These are phyloP conservation scores for Poicephalus meyeri DNA, from an alignment of 2,113 vertebrate genomes.

Conservation along the genomic window DNA sequence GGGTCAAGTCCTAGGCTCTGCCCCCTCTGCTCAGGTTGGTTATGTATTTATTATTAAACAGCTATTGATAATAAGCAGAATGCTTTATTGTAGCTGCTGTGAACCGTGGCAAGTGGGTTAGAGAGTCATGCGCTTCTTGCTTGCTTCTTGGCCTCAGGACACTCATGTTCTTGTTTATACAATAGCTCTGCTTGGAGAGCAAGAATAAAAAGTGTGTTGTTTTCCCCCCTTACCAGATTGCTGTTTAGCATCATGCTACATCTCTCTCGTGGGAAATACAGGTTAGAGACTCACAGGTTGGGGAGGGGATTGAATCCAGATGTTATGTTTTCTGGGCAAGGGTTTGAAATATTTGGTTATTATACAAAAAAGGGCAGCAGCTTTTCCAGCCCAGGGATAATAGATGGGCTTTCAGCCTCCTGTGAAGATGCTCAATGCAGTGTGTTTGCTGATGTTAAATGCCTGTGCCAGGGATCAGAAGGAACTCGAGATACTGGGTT, in stretches of 20 bases:
- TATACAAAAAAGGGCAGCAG: background rate
- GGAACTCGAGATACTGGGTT: fast-evolving
- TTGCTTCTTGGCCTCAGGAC: slow-evolving; percentile 57
- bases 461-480: background rate
- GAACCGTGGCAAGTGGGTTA: background rate
- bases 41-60: background rate
- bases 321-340: background rate
- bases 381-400: background rate
- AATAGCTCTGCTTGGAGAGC: slow-evolving; percentile 54
- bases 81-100: slow-evolving; percentile 6
- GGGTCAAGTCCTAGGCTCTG: background rate
- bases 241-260: slow-evolving; percentile 50
- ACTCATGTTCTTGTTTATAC: slow-evolving; percentile 65
- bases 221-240: slow-evolving; percentile 7
- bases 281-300: slow-evolving; percentile 12
- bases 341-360: background rate
- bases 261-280: slow-evolving; percentile 33
- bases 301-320: slow-evolving; percentile 34
- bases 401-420: background rate
- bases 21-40: background rate
- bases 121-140: slow-evolving; percentile 27
- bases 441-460: background rate
- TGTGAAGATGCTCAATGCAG: background rate
- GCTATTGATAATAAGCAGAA: slow-evolving; percentile 31
- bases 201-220: slow-evolving; percentile 48